A percentile compares a stretch with the other conserved stretches of the same genome.
phyloP scores from a whole-genome alignment of 2,113 vertebrate genomes.

The Podarcis muralis region DNA sequence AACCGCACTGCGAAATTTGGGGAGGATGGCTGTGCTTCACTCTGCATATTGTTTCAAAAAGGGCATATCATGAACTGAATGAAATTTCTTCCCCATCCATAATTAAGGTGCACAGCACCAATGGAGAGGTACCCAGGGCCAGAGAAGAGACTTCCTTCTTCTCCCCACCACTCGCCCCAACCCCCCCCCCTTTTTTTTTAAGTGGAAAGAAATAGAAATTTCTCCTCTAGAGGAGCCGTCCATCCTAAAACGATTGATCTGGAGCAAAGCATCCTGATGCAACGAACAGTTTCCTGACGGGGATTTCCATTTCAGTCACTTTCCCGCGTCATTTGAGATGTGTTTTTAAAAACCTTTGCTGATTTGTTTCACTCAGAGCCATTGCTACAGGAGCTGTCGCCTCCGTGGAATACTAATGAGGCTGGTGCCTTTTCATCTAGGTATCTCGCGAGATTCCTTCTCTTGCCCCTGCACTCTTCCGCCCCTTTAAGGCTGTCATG shows the following conservation, averaged over 20 bases:
- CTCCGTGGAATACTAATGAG: background rate
- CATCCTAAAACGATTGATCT: background rate
- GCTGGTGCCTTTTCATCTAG: background rate
- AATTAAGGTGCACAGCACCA: background rate
- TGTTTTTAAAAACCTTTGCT: background rate
- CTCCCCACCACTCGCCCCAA: fast-evolving
- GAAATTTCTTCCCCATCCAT: too few species aligned
- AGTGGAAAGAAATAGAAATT: background rate
- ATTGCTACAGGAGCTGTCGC: background rate
- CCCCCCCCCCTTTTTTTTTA: background rate
- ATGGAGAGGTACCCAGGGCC: too few species aligned
- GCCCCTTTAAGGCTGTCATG: background rate
- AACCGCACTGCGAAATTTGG: background rate
- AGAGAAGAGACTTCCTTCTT: background rate
- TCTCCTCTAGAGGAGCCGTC: background rate
- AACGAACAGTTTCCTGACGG: background rate
- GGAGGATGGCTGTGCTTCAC: background rate
- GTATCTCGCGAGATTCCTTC: background rate
- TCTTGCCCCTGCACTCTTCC: too few species aligned
- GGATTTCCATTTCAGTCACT: background rate
- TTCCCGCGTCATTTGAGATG: background rate
- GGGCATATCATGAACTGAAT: background rate
- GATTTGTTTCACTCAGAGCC: slow-evolving; percentile 4
- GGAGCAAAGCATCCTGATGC: background rate
- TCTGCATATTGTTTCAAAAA: too few species aligned